Percentiles rank a stretch among this genome's conserved stretches.
Evolutionary conservation across 2,797 vertebrate genomes (phyloP).

Genomic region (Heterohyrax brucei): DNA sequence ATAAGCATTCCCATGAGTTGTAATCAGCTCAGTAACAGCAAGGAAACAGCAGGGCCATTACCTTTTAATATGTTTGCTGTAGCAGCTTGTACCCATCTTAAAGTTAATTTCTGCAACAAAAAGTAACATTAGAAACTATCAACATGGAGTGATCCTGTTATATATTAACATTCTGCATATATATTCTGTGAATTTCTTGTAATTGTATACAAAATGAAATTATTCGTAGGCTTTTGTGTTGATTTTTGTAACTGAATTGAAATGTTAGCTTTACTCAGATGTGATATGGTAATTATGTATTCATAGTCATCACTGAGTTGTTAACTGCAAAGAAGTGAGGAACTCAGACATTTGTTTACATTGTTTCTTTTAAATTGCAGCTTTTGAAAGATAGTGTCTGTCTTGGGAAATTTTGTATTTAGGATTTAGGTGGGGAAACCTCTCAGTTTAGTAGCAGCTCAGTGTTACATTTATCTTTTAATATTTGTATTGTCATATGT

Average conservation of each 20-base stretch:
- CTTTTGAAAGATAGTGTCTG: background rate
- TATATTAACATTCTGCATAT: conserved; percentile 23
- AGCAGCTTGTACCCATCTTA: background rate
- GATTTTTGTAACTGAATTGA: conserved; percentile 39
- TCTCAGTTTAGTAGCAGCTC: conserved; percentile 13
- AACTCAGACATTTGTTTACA: conserved; percentile 41
- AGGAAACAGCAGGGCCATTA: background rate
- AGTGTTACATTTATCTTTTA: conserved; percentile 50
- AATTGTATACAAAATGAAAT: conserved; percentile 52
- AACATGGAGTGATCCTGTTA: background rate
- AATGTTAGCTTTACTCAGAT: background rate
- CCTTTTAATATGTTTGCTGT: conserved; percentile 33
- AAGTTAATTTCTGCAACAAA: conserved; percentile 3
- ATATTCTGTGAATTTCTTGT: conserved; percentile 16
- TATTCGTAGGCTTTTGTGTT: conserved; percentile 11
- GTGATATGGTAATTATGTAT: background rate
- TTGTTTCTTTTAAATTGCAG: conserved; percentile 4
- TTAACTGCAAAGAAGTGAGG: conserved; percentile 24
- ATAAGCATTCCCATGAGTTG: too few species aligned
- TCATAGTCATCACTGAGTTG: background rate
- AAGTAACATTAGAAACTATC: background rate
- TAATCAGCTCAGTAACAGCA: background rate
- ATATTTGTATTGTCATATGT: conserved; percentile 14
- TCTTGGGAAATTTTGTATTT: conserved; percentile 51
- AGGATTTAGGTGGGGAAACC: background rate